Base-by-base conservation (phyloP, 1,140 invertebrate species). In the Asobara japonica region DNA sequence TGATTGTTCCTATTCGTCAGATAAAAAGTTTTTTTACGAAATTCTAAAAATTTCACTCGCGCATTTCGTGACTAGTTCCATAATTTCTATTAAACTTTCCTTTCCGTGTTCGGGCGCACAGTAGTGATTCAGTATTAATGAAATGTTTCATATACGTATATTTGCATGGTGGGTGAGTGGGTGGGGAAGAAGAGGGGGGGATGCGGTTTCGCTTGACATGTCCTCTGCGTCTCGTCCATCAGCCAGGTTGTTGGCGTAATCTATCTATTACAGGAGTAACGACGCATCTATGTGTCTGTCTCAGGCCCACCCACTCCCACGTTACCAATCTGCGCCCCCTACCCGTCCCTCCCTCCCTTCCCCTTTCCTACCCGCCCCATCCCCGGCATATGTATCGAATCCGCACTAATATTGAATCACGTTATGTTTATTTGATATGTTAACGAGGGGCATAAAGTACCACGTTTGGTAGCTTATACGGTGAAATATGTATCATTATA, bases 201-300 rank as follows among this genome's bases (percentile, higher is more conserved):
- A 16, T n/a, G 27, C 6, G 29, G 13, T 62, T 31, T 30, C 29
- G 29, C 27, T 65, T 56, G 71, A 72, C 71, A 51, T 66, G 51
- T 72, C 48, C 71, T 66, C 62, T 56, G 56, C 65, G 65, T 71
- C 64, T 65, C 69, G 65, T 68, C 45, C 62, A 66, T 74, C 73
- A 74, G 38, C 62, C 62, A 29, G 65, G 25, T 60, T 64, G 45
- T 20, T 66, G 62, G 62, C 36, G 68, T 51, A 66, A 62, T 74
- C 68, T 51, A 62, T 74, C 73, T 67, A 74, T 74, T 74, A 74
- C 62, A 60, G 31, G 45, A 74, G 45, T 65, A 74, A 74, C 67
- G 67, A 72, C 10, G 69, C 38, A 36, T 56, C 18, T 56, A 56
- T 56, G 51, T 18, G 51, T 56, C 69, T 71, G 61, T 71, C 69